These are phyloP conservation scores for Oreonectes daqikongensis DNA, from an alignment of 2,797 vertebrate genomes.

Conservation along the genomic window DNA sequence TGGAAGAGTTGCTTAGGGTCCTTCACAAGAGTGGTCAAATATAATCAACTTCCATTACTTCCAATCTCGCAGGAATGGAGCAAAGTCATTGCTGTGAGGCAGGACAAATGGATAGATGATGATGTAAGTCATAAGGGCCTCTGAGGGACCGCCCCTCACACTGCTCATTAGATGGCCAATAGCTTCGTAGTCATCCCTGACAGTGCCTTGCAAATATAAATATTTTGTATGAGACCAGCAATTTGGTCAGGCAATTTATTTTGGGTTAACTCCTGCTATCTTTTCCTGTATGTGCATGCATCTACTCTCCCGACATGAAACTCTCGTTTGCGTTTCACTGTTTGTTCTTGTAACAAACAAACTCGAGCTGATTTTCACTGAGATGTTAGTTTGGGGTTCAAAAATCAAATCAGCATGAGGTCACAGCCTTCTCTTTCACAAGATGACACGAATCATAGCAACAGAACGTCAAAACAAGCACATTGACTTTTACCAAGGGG, in stretches of 20 bases:
- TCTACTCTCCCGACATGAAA: conserved; percentile 8
- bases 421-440: conserved; percentile 20
- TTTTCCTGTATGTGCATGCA: neutral
- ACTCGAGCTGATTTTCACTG: conserved; percentile 33
- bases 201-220: conserved; percentile 10
- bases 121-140: conserved; percentile 19
- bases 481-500: neutral
- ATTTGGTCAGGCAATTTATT: conserved; percentile 3
- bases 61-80: conserved; percentile 16
- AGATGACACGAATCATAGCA: conserved; percentile 31
- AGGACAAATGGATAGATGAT: conserved; percentile 31
- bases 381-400: conserved; percentile 15
- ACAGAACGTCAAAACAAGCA: conserved; percentile 46
- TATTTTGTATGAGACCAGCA: neutral
- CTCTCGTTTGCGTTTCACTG: conserved; percentile 19
- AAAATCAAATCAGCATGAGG: conserved; percentile 3
- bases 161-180: conserved; percentile 9
- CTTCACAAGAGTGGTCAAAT: conserved; percentile 29
- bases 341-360: conserved; percentile 33
- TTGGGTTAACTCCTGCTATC: neutral
- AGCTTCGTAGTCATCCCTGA: conserved; percentile 13
- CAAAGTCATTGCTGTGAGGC: conserved; percentile 42
- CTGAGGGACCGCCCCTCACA: neutral
- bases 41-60: conserved; percentile 43
- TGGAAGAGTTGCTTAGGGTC: conserved; percentile 15